Percentiles rank a stretch among this genome's conserved stretches.
phyloP scores from a whole-genome alignment of 1,140 invertebrate species.

The Drosophila parabipectinata region DNA sequence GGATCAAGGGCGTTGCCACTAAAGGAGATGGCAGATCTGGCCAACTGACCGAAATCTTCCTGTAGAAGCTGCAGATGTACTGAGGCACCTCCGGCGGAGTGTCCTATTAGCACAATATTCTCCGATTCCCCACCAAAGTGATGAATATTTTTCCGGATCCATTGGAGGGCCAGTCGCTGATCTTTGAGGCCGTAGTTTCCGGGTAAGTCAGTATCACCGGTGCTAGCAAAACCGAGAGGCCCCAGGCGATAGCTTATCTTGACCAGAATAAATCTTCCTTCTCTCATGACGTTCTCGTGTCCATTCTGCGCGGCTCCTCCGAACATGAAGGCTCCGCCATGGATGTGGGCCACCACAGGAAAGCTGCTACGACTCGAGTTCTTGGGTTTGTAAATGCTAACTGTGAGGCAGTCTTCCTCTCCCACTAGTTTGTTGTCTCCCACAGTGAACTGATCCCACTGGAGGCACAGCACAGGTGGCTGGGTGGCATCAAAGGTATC shows the following conservation, averaged over 20 bases:
- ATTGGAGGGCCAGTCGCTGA: constrained; percentile 87
- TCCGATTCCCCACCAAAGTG: constrained; percentile 87
- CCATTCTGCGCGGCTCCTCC: constrained; percentile 84
- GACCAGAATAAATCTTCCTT: constrained; percentile 86
- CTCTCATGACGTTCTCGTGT: constrained; percentile 86
- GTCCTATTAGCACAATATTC: constrained; percentile 85
- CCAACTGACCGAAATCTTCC: constrained; percentile 62
- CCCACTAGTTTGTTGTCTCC: constrained; percentile 52
- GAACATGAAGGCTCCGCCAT: constrained; percentile 85
- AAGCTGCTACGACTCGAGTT: constrained; percentile 38
- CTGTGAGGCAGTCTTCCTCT: constrained; percentile 80
- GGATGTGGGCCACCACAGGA: constrained; percentile 85
- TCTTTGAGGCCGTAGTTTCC: constrained; percentile 89
- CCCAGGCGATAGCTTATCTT: constrained; percentile 88
- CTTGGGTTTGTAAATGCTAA: constrained; percentile 82
- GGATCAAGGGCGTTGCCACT: constrained; percentile 71
- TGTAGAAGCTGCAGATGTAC: constrained; percentile 88
- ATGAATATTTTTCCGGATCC: constrained; percentile 87
- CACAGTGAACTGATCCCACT: constrained; percentile 58
- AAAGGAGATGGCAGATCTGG: constrained; percentile 61
- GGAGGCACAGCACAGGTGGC: constrained; percentile 45
- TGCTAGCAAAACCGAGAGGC: constrained; percentile 87
- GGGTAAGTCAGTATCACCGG: constrained; percentile 85
- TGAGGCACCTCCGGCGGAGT: constrained; percentile 86
- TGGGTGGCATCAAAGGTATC: constrained; percentile 53